These are phyloP conservation scores for Aethina tumida DNA, from an alignment of 1,140 invertebrate genomes.

Conservation along the genomic window DNA sequence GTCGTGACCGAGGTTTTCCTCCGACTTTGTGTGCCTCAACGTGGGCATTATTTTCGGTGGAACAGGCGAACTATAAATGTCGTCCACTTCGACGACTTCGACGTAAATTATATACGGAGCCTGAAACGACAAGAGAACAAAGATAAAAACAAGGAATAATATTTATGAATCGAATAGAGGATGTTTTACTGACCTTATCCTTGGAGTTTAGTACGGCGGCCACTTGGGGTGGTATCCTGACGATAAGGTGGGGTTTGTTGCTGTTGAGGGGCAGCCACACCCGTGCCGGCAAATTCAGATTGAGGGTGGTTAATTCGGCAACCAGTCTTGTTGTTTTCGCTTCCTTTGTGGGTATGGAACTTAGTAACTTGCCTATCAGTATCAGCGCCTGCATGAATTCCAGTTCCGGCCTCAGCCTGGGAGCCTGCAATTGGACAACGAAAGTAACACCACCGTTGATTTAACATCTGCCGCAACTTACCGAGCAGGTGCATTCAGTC, in stretches of 20 bases:
- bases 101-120: conserved; percentile 97
- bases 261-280: conserved; percentile 91
- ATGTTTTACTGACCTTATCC: conserved; percentile 72
- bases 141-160: not conserved
- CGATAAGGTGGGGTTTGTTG: conserved; percentile 67
- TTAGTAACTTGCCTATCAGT: conserved; percentile 82
- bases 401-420: conserved; percentile 70
- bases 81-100: conserved; percentile 88
- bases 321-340: conserved; percentile 81
- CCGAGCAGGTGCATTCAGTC: conserved; percentile 64
- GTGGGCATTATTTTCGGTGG: conserved; percentile 70
- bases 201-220: conserved; percentile 97
- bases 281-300: conserved; percentile 92
- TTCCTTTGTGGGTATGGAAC: conserved; percentile 87
- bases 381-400: conserved; percentile 83
- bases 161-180: not conserved
- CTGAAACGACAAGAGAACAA: conserved; percentile 38
- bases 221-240: conserved; percentile 85
- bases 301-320: conserved; percentile 85
- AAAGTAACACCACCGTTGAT: not conserved
- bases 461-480: conserved; percentile 36
- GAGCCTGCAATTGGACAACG: conserved; percentile 49
- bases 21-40: conserved; percentile 83
- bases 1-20: conserved; percentile 68
- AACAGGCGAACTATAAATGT: conserved; percentile 69